phyloP scores from a whole-genome alignment of 2,797 vertebrate species.

The Hybognathus amarus region DNA sequence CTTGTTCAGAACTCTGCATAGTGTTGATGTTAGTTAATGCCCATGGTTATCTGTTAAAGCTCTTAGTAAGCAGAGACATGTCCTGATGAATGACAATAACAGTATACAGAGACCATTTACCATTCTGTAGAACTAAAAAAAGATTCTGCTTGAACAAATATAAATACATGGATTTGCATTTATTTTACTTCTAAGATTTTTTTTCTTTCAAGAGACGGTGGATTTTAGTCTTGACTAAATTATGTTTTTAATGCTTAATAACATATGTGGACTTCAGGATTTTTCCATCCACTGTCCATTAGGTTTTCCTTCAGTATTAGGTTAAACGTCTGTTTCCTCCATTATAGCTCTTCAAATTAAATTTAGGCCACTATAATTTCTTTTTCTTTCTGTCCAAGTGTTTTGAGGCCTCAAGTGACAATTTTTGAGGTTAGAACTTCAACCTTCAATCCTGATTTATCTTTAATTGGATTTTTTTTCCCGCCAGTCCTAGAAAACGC shows the following conservation, averaged over 20 bases:
- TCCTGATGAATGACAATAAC: not conserved
- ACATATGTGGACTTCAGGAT: not conserved
- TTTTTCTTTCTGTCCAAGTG: not conserved
- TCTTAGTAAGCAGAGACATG: not conserved
- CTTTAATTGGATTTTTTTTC: slow-evolving; percentile 16
- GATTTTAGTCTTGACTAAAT: not conserved
- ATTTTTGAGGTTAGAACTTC: not conserved
- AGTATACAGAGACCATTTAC: not conserved
- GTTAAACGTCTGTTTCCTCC: slow-evolving; percentile 6
- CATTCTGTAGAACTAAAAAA: not conserved
- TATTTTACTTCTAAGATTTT: not conserved
- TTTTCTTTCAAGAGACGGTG: not conserved
- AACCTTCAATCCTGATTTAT: slow-evolving; percentile 1
- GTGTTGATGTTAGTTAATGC: not conserved
- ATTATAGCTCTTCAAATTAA: slow-evolving; percentile 13
- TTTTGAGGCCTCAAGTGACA: slow-evolving; percentile 6
- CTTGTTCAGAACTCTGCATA: too few species aligned
- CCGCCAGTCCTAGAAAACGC: not conserved
- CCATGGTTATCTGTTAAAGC: too few species aligned
- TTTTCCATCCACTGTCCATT: slow-evolving; percentile 1
- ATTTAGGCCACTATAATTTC: slow-evolving; percentile 8
- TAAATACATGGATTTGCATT: not conserved
- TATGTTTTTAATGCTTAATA: not conserved
- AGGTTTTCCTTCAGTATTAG: not conserved
- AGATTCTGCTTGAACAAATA: too few species aligned